phyloP scores from a whole-genome alignment of 2,797 vertebrate species.

The Gambusia yucatana region DNA sequence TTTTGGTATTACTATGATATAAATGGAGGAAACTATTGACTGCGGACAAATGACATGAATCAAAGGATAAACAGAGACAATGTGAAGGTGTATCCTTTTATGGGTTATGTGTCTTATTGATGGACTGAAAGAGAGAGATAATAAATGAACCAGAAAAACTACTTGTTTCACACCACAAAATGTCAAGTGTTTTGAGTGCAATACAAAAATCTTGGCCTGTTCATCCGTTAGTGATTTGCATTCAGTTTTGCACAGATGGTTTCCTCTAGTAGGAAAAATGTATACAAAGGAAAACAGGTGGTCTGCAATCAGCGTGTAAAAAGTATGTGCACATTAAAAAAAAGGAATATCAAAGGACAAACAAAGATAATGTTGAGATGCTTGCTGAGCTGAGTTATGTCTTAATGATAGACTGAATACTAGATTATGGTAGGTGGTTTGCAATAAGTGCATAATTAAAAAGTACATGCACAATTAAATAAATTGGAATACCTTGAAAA shows the following conservation, averaged over 20 bases:
- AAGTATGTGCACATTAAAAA: background rate
- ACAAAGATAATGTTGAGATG: too few relatives aligned
- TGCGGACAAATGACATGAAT: background rate
- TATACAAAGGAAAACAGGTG: background rate
- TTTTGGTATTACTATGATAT: too few relatives aligned
- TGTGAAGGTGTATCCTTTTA: background rate
- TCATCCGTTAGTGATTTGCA: background rate
- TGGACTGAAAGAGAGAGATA: background rate
- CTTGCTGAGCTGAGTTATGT: too few relatives aligned
- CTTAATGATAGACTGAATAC: too few relatives aligned
- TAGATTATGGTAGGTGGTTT: background rate
- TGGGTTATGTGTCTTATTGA: background rate
- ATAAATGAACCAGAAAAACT: too few relatives aligned
- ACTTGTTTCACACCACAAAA: background rate
- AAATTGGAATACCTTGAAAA: too few relatives aligned
- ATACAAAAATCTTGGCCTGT: background rate
- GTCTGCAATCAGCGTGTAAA: background rate
- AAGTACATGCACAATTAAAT: background rate
- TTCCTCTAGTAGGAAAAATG: background rate
- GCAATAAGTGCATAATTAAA: background rate
- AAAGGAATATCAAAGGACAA: too few relatives aligned
- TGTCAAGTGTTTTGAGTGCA: background rate
- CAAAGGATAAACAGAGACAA: conserved; percentile 1
- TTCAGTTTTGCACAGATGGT: background rate
- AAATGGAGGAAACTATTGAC: background rate